Conservation (phyloP, 2,113 vertebrate species). For the Fregata magnificens region DNA sequence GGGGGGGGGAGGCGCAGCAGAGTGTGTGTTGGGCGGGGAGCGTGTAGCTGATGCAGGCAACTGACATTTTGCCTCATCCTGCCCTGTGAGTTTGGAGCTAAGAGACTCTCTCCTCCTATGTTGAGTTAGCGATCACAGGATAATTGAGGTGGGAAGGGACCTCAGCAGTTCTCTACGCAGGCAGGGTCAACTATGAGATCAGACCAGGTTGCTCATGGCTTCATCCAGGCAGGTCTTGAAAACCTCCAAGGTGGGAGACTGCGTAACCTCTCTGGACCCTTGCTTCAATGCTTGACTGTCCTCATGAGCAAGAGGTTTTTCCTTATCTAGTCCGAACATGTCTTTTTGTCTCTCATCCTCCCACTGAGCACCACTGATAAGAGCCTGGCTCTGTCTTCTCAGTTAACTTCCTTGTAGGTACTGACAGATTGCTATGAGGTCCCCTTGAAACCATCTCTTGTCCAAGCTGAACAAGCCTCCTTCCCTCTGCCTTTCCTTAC, state of each 20-base stretch:
- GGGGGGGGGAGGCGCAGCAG: too few relatives aligned
- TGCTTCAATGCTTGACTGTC: background rate
- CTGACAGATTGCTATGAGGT: background rate
- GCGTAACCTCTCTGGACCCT: background rate
- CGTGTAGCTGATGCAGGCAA: background rate
- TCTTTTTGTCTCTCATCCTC: background rate
- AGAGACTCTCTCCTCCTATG: background rate
- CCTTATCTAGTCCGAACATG: background rate
- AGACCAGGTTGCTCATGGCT: background rate
- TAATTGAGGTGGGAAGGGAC: background rate
- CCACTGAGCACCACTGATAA: background rate
- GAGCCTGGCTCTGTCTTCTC: background rate
- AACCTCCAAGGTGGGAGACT: background rate
- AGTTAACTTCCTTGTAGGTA: background rate
- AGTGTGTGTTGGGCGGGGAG: background rate
- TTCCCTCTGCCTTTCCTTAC: background rate
- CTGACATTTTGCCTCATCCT: background rate
- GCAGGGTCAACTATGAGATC: background rate
- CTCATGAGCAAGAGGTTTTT: background rate
- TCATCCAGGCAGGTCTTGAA: background rate
- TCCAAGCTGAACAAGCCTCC: background rate
- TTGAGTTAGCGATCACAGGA: background rate
- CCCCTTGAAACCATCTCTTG: background rate
- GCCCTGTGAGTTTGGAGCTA: background rate
- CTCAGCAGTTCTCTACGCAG: background rate